Conservation (phyloP, 2,113 vertebrate genomes). For the Acrocephalus arundinaceus region DNA sequence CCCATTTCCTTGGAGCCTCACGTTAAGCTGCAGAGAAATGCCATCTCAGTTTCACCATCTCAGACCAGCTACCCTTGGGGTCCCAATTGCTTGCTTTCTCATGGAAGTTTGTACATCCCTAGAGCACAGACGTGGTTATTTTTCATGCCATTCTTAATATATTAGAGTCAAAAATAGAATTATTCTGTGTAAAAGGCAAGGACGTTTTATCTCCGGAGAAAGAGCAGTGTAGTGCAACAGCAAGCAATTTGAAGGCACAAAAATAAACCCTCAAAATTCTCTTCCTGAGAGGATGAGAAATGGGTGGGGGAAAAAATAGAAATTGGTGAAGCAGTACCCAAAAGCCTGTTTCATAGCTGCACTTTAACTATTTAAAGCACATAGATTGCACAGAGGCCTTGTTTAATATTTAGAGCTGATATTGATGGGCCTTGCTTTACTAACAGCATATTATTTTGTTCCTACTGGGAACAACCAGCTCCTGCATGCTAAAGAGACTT, state of each 20-base stretch:
- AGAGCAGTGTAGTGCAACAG: background rate
- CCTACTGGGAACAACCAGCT: background rate
- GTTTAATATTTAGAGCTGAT: background rate
- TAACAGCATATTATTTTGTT: background rate
- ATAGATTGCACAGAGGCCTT: background rate
- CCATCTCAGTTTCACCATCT: background rate
- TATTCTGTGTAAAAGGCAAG: slow-evolving; percentile 23
- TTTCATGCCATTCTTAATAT: slow-evolving; percentile 21
- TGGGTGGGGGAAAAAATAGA: background rate
- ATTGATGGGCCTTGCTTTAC: background rate
- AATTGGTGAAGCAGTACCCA: background rate
- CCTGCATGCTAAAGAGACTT: slow-evolving; percentile 1
- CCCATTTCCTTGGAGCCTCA: background rate
- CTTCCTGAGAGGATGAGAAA: background rate
- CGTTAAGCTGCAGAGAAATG: background rate
- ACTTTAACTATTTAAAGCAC: background rate
- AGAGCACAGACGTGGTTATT: background rate
- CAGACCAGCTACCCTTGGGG: background rate
- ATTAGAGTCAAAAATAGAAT: slow-evolving; percentile 41
- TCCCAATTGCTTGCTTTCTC: slow-evolving; percentile 9
- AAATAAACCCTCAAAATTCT: slow-evolving; percentile 43
- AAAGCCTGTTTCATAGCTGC: background rate
- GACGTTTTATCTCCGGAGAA: background rate
- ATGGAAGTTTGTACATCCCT: slow-evolving; percentile 19
- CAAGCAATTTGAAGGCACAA: slow-evolving; percentile 12